Conservation (phyloP, 2,888 invertebrate species). For the Masnerella sp. region DNA sequence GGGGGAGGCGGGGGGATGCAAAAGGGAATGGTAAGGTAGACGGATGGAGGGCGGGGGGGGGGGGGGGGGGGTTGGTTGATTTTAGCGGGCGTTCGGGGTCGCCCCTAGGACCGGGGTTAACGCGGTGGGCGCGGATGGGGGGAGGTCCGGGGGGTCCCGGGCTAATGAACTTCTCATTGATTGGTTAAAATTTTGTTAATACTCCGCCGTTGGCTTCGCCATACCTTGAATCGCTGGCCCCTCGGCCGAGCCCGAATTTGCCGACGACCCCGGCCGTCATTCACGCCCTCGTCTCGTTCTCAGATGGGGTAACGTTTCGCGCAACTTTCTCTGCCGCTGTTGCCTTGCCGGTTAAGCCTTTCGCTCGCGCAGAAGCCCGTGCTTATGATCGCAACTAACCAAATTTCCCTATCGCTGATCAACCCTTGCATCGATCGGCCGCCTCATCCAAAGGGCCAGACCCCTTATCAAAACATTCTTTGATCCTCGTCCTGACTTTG, state of each 20-base stretch:
- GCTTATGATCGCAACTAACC: constrained; percentile 71
- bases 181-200: constrained; percentile 77
- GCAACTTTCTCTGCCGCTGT: constrained; percentile 62
- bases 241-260: constrained; percentile 57
- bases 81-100: constrained; percentile 71
- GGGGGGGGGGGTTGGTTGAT: constrained; percentile 64
- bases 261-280: constrained; percentile 57
- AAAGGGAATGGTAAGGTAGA: constrained; percentile 60
- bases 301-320: constrained; percentile 73
- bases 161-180: constrained; percentile 77
- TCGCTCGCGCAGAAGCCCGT: constrained; percentile 53
- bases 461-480: constrained; percentile 75
- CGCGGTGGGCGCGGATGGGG: constrained; percentile 60
- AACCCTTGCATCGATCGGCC: constrained; percentile 75
- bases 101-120: constrained; percentile 67
- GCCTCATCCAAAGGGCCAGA: constrained; percentile 68
- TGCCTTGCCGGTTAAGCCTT: constrained; percentile 70
- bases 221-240: constrained; percentile 64
- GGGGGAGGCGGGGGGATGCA: constrained; percentile 50
- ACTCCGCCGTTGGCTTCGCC: constrained; percentile 73
- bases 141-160: constrained; percentile 64
- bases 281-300: constrained; percentile 70
- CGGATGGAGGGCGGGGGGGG: constrained; percentile 57
- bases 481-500: constrained; percentile 63
- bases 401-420: constrained; percentile 77